These are phyloP conservation scores for Apis cerana DNA, from an alignment of 1,140 invertebrate genomes.

Conservation along the genomic window DNA sequence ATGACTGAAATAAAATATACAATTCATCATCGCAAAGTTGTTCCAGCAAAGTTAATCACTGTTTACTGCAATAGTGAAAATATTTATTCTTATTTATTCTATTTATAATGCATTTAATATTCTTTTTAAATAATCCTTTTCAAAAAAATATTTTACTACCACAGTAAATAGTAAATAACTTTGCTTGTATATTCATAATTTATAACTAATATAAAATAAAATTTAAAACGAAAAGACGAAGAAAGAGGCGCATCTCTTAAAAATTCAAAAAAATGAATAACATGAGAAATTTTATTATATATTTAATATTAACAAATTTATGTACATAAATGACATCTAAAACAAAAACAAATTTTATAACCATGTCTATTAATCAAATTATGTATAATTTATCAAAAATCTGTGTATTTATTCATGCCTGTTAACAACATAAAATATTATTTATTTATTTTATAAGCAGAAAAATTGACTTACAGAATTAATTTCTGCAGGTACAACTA, in stretches of 20 bases:
- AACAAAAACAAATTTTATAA: conserved; percentile 41
- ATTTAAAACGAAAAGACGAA: background rate
- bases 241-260: conserved; percentile 28
- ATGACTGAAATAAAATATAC: conserved; percentile 77
- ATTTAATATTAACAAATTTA: conserved; percentile 50
- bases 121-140: background rate
- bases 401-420: background rate
- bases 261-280: conserved; percentile 48
- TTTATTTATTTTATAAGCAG: background rate
- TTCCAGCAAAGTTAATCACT: conserved; percentile 70
- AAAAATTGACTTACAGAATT: background rate
- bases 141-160: background rate
- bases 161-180: conserved; percentile 61
- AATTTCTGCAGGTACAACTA: conserved; percentile 16
- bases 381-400: conserved; percentile 32
- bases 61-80: conserved; percentile 62
- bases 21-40: conserved; percentile 76
- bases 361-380: background rate
- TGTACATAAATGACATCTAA: conserved; percentile 49
- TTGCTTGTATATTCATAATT: conserved; percentile 37
- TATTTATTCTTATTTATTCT: background rate
- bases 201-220: background rate
- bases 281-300: conserved; percentile 60
- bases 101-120: background rate
- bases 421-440: conserved; percentile 18